Evolutionary conservation across 2,888 invertebrate species (phyloP).

Genomic region (Ramazzottius varieornatus): DNA sequence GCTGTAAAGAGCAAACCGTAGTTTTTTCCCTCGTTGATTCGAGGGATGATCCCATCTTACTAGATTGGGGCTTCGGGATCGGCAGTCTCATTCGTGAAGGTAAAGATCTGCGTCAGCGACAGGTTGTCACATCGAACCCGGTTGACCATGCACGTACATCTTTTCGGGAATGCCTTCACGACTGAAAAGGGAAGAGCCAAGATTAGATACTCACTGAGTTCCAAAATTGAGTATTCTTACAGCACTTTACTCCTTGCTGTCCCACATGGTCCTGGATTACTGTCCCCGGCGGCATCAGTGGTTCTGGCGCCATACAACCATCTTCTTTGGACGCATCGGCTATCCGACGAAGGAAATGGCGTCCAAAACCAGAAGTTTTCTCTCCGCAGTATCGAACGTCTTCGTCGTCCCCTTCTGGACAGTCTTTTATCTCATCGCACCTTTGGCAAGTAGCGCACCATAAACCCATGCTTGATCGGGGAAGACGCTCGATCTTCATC

Average conservation of each 20-base stretch:
- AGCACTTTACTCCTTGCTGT: neutral
- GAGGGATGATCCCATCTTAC: too few relatives aligned
- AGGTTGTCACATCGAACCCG: neutral
- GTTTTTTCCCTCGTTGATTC: neutral
- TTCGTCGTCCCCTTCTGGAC: neutral
- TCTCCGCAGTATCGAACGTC: neutral
- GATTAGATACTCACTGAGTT: neutral
- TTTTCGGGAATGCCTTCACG: neutral
- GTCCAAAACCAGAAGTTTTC: neutral
- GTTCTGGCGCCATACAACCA: neutral
- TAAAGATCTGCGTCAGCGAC: neutral
- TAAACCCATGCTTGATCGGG: too few relatives aligned
- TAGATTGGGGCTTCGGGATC: neutral
- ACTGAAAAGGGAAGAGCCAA: neutral
- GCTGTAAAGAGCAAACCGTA: neutral
- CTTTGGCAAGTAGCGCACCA: neutral
- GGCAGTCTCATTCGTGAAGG: neutral
- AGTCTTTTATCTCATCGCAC: slow-evolving; percentile 3
- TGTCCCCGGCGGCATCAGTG: neutral
- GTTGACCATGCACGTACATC: neutral
- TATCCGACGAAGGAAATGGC: neutral
- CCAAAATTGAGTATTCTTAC: neutral
- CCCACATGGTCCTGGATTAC: neutral
- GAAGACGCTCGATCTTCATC: too few relatives aligned
- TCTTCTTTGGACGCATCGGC: neutral